A percentile compares a stretch with the other conserved stretches of the same genome.
Evolutionary conservation across 23 tunicate genomes (phyloP).

Genomic region (Corella eumyota): DNA sequence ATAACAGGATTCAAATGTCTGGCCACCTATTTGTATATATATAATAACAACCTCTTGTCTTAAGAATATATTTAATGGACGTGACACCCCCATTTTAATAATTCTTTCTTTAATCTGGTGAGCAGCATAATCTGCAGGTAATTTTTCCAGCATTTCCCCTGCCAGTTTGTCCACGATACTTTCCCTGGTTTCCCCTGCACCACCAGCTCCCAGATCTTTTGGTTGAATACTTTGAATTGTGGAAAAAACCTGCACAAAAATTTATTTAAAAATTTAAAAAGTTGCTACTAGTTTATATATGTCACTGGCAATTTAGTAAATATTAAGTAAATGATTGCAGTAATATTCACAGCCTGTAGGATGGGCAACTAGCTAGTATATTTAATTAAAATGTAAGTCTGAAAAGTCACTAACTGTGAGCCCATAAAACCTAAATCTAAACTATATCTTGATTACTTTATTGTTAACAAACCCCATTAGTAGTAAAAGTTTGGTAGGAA

Average conservation of each 20-base stretch:
- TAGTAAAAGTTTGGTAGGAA: constrained; percentile 68
- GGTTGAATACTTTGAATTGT: constrained; percentile 91
- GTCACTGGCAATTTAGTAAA: background rate
- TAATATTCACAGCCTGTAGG: too few relatives aligned
- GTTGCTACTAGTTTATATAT: background rate
- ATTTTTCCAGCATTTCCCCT: constrained; percentile 75
- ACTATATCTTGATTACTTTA: too few relatives aligned
- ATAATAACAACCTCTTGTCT: constrained; percentile 88
- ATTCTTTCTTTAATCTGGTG: constrained; percentile 80
- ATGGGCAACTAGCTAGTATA: too few relatives aligned
- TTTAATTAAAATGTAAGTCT: too few relatives aligned
- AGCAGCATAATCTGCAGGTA: constrained; percentile 76
- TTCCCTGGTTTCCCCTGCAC: constrained; percentile 85
- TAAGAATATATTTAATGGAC: constrained; percentile 69
- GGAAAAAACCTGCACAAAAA: constrained; percentile 28
- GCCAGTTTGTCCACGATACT: constrained; percentile 64
- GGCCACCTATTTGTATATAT: too few relatives aligned
- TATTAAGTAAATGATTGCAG: background rate
- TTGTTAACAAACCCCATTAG: constrained; percentile 71
- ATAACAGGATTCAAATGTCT: too few relatives aligned
- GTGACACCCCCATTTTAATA: constrained; percentile 73
- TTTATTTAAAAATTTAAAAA: constrained; percentile 35
- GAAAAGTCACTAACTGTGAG: too few relatives aligned
- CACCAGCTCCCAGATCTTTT: constrained; percentile 64
- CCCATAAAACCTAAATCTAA: too few relatives aligned